phyloP scores from a whole-genome alignment of 1,140 invertebrate species.

The Dreissena rostriformis region DNA sequence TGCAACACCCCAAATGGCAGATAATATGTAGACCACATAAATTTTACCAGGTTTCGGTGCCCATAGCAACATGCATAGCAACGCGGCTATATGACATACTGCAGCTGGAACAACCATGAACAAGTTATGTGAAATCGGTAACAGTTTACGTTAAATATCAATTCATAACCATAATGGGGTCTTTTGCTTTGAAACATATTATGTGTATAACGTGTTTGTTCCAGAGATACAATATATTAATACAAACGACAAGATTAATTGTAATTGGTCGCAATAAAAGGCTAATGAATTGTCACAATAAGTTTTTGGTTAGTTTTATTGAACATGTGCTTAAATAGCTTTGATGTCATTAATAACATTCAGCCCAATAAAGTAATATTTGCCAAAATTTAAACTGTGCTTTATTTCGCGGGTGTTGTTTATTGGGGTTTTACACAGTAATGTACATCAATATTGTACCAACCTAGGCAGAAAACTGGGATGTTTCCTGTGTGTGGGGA shows the following conservation, averaged over 20 bases:
- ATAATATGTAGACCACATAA: neutral
- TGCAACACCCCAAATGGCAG: neutral
- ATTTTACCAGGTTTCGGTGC: neutral
- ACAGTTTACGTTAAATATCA: neutral
- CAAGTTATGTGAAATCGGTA: neutral
- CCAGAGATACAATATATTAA: neutral
- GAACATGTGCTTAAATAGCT: too few species aligned
- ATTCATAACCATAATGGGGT: neutral
- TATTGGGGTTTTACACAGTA: too few species aligned
- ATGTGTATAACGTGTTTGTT: neutral
- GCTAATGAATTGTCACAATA: too few species aligned
- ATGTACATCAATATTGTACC: too few species aligned
- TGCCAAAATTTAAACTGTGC: too few species aligned
- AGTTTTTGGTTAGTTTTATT: too few species aligned
- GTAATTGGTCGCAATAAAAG: too few species aligned
- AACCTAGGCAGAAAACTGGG: too few species aligned
- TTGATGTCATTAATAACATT: too few species aligned
- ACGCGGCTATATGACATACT: neutral
- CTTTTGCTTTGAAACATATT: neutral
- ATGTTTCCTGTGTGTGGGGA: constrained; percentile 6
- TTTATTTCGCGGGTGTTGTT: too few species aligned
- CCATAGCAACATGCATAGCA: constrained; percentile 2
- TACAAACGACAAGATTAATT: neutral
- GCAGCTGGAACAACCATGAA: neutral
- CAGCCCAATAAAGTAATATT: too few species aligned